Evolutionary conservation across 2,888 invertebrate species (phyloP), one percentile per base, ranked within the genome.

Genomic region (Harpalus rubripes): DNA sequence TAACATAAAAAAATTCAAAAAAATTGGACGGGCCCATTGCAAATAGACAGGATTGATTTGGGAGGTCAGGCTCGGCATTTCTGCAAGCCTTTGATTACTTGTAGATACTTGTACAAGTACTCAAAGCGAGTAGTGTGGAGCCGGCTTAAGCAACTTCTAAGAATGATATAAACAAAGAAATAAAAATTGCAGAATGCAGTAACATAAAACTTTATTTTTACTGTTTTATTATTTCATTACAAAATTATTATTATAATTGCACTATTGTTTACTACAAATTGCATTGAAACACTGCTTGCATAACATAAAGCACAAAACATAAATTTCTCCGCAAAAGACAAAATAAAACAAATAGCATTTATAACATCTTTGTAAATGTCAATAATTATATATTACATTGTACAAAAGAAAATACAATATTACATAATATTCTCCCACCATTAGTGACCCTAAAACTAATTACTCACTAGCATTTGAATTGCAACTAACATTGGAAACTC

Each of bases 401-500:
- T 63, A 18, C 18, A 63, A 63, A 63, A 63, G 18, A 32, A 65
- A 65, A 65, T 7, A 65, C 16, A 61, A 22, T 61, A 65, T 74
- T 74, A 74, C 72, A 44, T 44, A 74, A 74, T 44, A 44, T 68
- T 39, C 12, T 22, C 44, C 72, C 72, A 74, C 72, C 72, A 74
- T 8, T 44, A 44, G 5, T 74, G 16, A 44, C 72, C 32, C 22
- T 44, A 74, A 41, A 26, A 39, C 68, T 26, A 68, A 68, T 32
- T 32, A 63, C 18, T 63, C 63, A 63, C 3, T 63, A 32, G 15
- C 15, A 32, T 68, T 68, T 68, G 10, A 63, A 68, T 68, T 68
- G 26, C 32, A 32, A 32, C 5, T 68, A 68, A 68, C 68, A 39
- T 22, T 26, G 15, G 63, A 63, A 22, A 63, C 63, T 10, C 63